phyloP scores from a whole-genome alignment of 2,888 invertebrate species.

The Rhynchonema sp. region DNA sequence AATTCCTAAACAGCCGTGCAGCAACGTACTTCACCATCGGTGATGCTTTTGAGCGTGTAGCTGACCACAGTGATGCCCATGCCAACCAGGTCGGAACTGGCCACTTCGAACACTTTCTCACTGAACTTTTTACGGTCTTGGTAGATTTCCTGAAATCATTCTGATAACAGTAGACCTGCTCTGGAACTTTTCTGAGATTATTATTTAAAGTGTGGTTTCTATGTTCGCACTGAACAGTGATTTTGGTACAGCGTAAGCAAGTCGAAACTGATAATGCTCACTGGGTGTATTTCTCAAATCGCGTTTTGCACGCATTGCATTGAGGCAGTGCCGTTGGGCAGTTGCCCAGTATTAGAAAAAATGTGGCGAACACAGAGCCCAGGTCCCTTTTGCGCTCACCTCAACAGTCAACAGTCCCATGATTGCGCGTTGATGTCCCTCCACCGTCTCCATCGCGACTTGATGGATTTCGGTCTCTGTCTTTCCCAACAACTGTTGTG shows the following conservation, averaged over 20 bases:
- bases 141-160: not conserved
- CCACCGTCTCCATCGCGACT: conserved; percentile 70
- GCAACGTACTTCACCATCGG: conserved; percentile 16
- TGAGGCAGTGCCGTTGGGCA: no score
- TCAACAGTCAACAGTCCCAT: conserved; percentile 84
- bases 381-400: not conserved
- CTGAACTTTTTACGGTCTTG: not conserved
- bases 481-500: not conserved
- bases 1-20: not conserved
- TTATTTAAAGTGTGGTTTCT: no score
- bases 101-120: not conserved
- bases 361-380: no score
- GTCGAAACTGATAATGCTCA: no score
- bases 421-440: conserved; percentile 80
- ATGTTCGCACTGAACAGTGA: no score
- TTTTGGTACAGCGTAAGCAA: no score
- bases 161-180: no score
- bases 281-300: no score
- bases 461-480: conserved; percentile 63
- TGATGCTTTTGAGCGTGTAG: not conserved
- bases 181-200: no score
- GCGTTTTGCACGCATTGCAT: no score
- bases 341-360: no score
- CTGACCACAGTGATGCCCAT: not conserved
- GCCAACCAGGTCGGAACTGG: not conserved